These are phyloP conservation scores for Brenthis daphne DNA, from an alignment of 2,888 invertebrate species.

Conservation along the genomic window DNA sequence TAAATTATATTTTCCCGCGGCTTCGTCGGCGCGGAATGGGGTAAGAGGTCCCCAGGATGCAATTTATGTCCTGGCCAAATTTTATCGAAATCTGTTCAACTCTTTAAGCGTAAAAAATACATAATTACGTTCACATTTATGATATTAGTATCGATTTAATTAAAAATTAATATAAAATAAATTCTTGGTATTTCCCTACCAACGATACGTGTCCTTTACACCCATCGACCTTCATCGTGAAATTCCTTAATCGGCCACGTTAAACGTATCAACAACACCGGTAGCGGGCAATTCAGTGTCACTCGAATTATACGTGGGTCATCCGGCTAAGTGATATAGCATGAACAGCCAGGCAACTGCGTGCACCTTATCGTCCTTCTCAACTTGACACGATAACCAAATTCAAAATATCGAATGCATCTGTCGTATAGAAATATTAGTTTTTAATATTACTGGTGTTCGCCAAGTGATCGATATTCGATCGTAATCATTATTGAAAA, in stretches of 20 bases:
- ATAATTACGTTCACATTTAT: too few relatives aligned
- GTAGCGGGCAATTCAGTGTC: slow-evolving; percentile 28
- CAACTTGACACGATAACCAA: neutral
- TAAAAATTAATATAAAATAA: neutral
- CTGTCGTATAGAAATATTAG: neutral
- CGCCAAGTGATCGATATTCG: too few relatives aligned
- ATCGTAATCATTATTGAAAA: too few relatives aligned
- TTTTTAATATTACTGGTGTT: too few relatives aligned
- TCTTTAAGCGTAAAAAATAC: too few relatives aligned
- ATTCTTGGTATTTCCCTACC: neutral
- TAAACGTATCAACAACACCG: slow-evolving; percentile 22
- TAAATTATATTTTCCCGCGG: too few relatives aligned
- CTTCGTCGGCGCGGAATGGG: too few relatives aligned
- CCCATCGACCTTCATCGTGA: slow-evolving; percentile 20
- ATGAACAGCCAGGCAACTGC: neutral
- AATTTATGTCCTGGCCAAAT: too few relatives aligned
- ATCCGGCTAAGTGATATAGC: slow-evolving; percentile 7
- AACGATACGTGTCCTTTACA: neutral
- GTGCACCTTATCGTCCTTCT: neutral
- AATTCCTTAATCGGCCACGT: slow-evolving; percentile 18
- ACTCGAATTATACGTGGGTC: slow-evolving; percentile 26
- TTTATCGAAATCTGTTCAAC: too few relatives aligned
- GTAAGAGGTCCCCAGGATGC: too few relatives aligned
- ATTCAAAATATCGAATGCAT: neutral
- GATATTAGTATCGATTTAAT: neutral